A percentile compares a stretch with the other conserved stretches of the same genome.
Evolutionary conservation across 2,797 vertebrate genomes (phyloP).

Genomic region (Hypotaenidia philippensis): DNA sequence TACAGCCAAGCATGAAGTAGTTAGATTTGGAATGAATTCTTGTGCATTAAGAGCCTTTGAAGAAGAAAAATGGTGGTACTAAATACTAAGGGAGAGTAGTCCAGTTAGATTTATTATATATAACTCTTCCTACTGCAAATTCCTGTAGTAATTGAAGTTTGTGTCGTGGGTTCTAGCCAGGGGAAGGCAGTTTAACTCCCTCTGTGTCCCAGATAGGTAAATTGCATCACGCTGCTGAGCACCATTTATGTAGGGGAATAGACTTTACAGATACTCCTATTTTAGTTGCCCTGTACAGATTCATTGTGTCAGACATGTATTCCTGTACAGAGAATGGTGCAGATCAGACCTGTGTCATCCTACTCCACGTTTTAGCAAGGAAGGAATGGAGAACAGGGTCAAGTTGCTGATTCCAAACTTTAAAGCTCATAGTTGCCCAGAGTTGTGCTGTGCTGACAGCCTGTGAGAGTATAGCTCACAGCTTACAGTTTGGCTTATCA

Average conservation of each 20-base stretch:
- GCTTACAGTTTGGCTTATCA: not conserved
- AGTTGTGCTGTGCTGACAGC: not conserved
- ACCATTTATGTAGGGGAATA: not conserved
- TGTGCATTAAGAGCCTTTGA: not conserved
- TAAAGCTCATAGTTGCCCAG: not conserved
- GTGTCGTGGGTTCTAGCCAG: not conserved
- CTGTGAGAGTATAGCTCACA: not conserved
- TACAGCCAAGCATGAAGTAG: not conserved
- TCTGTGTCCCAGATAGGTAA: not conserved
- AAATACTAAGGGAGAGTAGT: constrained; percentile 17
- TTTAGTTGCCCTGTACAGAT: not conserved
- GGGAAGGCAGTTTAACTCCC: not conserved
- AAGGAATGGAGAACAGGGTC: not conserved
- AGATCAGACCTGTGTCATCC: not conserved
- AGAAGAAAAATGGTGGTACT: constrained; percentile 42
- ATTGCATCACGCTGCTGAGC: not conserved
- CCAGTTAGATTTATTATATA: not conserved
- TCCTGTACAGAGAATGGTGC: too few relatives aligned
- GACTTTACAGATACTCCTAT: not conserved
- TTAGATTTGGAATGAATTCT: not conserved
- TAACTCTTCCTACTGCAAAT: not conserved
- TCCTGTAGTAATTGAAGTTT: not conserved
- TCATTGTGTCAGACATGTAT: not conserved
- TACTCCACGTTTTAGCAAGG: not conserved
- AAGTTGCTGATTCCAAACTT: not conserved